Percentiles rank a stretch among this genome's conserved stretches.
Evolutionary conservation across 2,113 vertebrate genomes (phyloP).

Genomic region (Philantomba maxwellii): DNA sequence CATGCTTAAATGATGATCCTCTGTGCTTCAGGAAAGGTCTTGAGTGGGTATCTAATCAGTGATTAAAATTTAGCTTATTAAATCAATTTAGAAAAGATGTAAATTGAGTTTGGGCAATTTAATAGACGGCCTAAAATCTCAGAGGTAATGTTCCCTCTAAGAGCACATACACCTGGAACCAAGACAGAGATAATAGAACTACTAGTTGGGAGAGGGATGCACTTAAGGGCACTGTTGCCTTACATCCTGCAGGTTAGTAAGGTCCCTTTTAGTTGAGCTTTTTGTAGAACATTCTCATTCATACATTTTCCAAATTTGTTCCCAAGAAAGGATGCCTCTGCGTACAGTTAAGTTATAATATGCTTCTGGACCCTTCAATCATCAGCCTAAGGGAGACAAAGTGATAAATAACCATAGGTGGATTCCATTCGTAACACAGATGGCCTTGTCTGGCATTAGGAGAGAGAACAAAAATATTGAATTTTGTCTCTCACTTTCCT

Average conservation of each 20-base stretch:
- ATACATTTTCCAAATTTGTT: conserved; percentile 8
- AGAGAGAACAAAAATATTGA: conserved; percentile 14
- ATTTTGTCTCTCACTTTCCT: not conserved
- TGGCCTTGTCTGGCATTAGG: not conserved
- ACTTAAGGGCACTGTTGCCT: not conserved
- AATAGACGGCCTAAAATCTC: not conserved
- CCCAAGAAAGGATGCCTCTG: not conserved
- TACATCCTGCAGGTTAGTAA: not conserved
- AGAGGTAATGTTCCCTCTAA: conserved; percentile 33
- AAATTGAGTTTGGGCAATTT: conserved; percentile 26
- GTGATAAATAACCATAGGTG: not conserved
- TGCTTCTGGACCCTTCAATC: not conserved
- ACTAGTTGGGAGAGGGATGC: conserved; percentile 8
- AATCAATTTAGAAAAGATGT: conserved; percentile 33
- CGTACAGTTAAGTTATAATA: conserved; percentile 29
- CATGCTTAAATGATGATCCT: conserved; percentile 2
- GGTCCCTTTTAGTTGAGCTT: not conserved
- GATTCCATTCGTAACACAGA: not conserved
- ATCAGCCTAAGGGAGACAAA: not conserved
- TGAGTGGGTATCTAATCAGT: not conserved
- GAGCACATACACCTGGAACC: conserved; percentile 30
- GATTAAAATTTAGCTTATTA: conserved; percentile 35
- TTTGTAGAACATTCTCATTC: not conserved
- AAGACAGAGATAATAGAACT: not conserved
- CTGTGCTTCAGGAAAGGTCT: conserved; percentile 47